Evolutionary conservation across 2,797 vertebrate species (phyloP).

Genomic region (Buphagus erythrorhynchus): DNA sequence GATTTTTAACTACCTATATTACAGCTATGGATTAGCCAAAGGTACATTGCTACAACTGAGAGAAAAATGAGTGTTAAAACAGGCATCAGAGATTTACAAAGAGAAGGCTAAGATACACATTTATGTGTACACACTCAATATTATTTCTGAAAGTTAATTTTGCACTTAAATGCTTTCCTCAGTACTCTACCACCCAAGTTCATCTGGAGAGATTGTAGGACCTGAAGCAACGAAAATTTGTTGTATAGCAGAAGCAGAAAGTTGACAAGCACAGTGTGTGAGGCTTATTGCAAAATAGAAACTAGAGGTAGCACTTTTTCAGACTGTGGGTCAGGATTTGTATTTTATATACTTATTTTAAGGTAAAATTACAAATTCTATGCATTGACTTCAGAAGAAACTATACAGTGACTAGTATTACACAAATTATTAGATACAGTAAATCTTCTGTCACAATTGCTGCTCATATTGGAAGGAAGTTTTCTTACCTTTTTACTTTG

Average conservation of each 20-base stretch:
- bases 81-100: constrained; percentile 39
- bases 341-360: constrained; percentile 30
- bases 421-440: constrained; percentile 48
- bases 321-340: background rate
- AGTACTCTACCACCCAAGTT: background rate
- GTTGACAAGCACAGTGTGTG: background rate
- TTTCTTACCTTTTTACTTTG: constrained; percentile 73
- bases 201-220: background rate
- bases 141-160: constrained; percentile 28
- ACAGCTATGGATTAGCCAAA: constrained; percentile 24
- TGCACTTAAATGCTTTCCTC: background rate
- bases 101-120: constrained; percentile 1
- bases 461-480: constrained; percentile 59
- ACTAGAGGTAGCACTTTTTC: background rate
- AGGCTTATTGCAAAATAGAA: background rate
- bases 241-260: background rate
- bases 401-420: constrained; percentile 26
- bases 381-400: background rate
- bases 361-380: constrained; percentile 7
- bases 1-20: background rate
- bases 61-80: constrained; percentile 20
- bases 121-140: background rate
- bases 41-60: background rate
- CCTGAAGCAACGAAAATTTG: background rate
- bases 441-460: constrained; percentile 48